Evolutionary conservation across 2,113 vertebrate species (phyloP).

Genomic region (Campylomormyrus tamandua): DNA sequence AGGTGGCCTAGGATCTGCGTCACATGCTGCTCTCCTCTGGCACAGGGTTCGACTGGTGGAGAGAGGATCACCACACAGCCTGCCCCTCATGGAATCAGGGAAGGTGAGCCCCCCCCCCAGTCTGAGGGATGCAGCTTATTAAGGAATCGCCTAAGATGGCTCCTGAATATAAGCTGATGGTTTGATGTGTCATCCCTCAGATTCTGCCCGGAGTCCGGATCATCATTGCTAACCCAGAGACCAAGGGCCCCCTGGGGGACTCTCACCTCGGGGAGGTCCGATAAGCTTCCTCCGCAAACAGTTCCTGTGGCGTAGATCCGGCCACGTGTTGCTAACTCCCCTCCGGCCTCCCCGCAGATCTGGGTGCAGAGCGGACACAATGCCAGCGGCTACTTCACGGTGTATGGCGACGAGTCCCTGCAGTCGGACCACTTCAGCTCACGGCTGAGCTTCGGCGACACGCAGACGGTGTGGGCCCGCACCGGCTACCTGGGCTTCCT

Average conservation of each 20-base stretch:
- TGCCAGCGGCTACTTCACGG: constrained; percentile 71
- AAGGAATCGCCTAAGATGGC: neutral
- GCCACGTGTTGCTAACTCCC: neutral
- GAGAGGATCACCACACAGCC: constrained; percentile 73
- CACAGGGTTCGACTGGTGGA: constrained; percentile 73
- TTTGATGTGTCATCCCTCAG: constrained; percentile 48
- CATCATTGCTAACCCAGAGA: constrained; percentile 98
- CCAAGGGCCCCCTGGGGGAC: constrained; percentile 93
- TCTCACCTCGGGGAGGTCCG: constrained; percentile 92
- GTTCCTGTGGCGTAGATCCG: neutral
- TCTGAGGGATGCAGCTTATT: neutral
- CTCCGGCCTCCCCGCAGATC: constrained; percentile 60
- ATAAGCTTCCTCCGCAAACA: neutral
- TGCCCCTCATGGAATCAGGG: constrained; percentile 77
- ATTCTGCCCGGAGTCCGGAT: constrained; percentile 93
- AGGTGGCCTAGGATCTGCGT: neutral
- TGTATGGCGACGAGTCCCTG: constrained; percentile 91
- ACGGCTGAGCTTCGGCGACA: constrained; percentile 90
- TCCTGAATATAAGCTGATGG: neutral
- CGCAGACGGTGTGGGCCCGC: constrained; percentile 87
- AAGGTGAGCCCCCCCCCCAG: constrained; percentile 56
- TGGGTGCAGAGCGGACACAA: constrained; percentile 97
- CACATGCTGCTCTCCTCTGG: neutral
- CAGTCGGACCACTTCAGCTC: constrained; percentile 97
- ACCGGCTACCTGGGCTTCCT: constrained; percentile 96